These are phyloP conservation scores for Oplegnathus fasciatus DNA, from an alignment of 2,113 vertebrate genomes.

Conservation along the genomic window DNA sequence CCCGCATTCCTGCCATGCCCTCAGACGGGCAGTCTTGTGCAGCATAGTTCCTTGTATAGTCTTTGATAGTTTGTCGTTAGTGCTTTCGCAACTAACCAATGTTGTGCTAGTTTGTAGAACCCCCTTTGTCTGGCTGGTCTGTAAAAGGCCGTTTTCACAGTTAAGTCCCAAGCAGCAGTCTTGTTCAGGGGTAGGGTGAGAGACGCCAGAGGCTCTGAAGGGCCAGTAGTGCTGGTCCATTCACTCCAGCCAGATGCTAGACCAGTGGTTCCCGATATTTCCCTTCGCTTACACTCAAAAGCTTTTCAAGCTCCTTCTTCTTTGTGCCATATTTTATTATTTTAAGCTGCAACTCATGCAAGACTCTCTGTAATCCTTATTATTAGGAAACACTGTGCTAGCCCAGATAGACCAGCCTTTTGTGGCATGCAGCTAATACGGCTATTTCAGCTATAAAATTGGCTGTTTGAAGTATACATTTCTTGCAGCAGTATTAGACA, in stretches of 20 bases:
- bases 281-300: slow-evolving; percentile 42
- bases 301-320: slow-evolving; percentile 57
- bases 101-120: slow-evolving; percentile 81
- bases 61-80: slow-evolving; percentile 79
- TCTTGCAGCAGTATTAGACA: slow-evolving; percentile 74
- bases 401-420: slow-evolving; percentile 68
- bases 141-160: slow-evolving; percentile 81
- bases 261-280: slow-evolving; percentile 74
- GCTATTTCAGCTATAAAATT: slow-evolving; percentile 74
- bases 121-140: slow-evolving; percentile 75
- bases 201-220: slow-evolving; percentile 74
- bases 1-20: slow-evolving; percentile 61
- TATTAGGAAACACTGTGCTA: slow-evolving; percentile 78
- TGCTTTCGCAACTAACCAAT: slow-evolving; percentile 74
- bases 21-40: slow-evolving; percentile 73
- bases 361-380: slow-evolving; percentile 54
- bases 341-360: slow-evolving; percentile 76
- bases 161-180: slow-evolving; percentile 79
- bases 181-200: slow-evolving; percentile 65
- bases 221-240: slow-evolving; percentile 60
- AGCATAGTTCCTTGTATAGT: slow-evolving; percentile 80
- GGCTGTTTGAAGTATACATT: slow-evolving; percentile 73
- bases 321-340: slow-evolving; percentile 61
- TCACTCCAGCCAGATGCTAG: slow-evolving; percentile 80
- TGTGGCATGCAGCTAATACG: slow-evolving; percentile 81